Evolutionary conservation across 1,140 invertebrate species (phyloP), one percentile per base, ranked within the genome.

Genomic region (Drosophila paulistorum): DNA sequence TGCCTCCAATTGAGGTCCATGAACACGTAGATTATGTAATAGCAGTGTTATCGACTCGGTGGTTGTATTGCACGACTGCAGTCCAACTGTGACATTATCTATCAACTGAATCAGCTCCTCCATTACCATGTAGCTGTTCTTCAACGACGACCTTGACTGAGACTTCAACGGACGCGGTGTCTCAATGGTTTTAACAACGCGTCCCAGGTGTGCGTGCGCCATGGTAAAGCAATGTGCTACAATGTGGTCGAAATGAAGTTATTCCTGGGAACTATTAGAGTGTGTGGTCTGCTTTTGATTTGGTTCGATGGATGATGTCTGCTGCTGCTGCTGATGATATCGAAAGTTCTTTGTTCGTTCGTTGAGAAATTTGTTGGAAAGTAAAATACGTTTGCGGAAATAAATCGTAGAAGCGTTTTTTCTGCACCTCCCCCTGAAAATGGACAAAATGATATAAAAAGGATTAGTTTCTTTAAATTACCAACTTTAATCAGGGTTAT

Each of bases 1-100:
- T 74, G 94, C 93, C 93, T 96, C 96, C 79, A 96, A 92, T 84
- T 96, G 95, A 66, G 94, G 94, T 68, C 96, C 96, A 91, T 95
- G 95, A 11, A 95, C 93, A 80, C 96, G 96, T 45, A 96, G 91
- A 79, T 96, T 95, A 83, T 94, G 94, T 63, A 92, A 45, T 61
- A 92, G 64, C 41, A 91, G 54, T 2, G 81, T 82, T 61, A 92
- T 92, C 14, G 89, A 85, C 41, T 92, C 91, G 11, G 89, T 79
- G 71, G 91, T 91, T 63, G 79, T 89, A 20, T 90, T 87, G 67
- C 94, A 94, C 90, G 94, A 94, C 87, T 94, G 94, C 81, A 96
- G 93, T 82, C 94, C 94, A 80, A 94, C 93, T 39, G 95, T 94
- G 68, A 96, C 95, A 90, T 94, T 95, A 84, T 96, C 95, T 75